Base-by-base conservation (phyloP, 1,140 invertebrate genomes). In the Heliconius melpomene region DNA sequence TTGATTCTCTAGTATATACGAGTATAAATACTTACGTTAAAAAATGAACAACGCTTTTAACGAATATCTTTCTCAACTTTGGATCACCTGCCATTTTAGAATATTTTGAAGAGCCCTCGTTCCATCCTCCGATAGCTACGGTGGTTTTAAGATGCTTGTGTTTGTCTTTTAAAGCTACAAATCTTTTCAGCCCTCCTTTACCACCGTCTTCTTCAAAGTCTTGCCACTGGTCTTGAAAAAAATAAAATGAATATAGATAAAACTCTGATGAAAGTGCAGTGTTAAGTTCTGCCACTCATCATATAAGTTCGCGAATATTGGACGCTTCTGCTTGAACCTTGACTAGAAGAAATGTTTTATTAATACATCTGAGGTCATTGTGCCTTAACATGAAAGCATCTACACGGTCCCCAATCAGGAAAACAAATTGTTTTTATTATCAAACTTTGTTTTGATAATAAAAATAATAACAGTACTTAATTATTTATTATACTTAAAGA, bases 91-190 rank as follows among this genome's bases (percentile, higher is more conserved):
- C 97, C 95, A 98, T 95, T 2, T 93, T 94, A 1, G 97, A 98
- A 89, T 97, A 98, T 85, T 97, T 98, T 29, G 88, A 85, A 0
- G 97, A 98, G 0, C 97, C 97, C 91, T 98, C 97, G 86, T 98
- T 98, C 97, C 98, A 98, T 2, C 98, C 98, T 1, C 98, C 98
- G 57, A 98, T 97, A 13, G 97, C 97, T 7, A 98, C 85, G 1
- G 96, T 95, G 2, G 97, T 95, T 91, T 97, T 98, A 6, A 98
- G 89, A 82, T 96, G 95, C 0, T 97, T 97, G 93, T 98, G 96
- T 18, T 94, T 94, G 46, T 95, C 87, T 82, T 97, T 97, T 1
- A 98, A 86, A 0, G 88, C 90, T 0, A 96, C 97, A 74, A 97
- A 90, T 71, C 96, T 95, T 80, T 96, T 96, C 85, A 96, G 98